Evolutionary conservation across 2,113 vertebrate genomes (phyloP).

Genomic region (Cebidichthys violaceus): DNA sequence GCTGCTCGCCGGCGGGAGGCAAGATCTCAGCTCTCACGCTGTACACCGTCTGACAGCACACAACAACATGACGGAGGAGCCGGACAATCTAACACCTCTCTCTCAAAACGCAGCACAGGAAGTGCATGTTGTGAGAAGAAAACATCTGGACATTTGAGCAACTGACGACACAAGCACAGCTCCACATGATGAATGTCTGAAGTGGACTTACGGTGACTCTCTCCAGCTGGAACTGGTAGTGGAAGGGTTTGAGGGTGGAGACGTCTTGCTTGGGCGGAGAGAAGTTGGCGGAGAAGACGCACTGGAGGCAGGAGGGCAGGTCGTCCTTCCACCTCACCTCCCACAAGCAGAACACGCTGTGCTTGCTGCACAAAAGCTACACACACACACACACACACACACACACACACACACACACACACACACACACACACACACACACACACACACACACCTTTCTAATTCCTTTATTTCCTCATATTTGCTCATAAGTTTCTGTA

Average conservation of each 20-base stretch:
- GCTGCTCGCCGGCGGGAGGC: conserved; percentile 86
- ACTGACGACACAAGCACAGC: not conserved
- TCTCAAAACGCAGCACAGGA: not conserved
- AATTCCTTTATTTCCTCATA: no score
- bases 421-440: conserved; percentile 61
- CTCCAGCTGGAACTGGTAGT: conserved; percentile 92
- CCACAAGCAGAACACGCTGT: conserved; percentile 94
- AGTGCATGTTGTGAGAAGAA: no score
- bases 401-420: conserved; percentile 15
- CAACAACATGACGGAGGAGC: conserved; percentile 1
- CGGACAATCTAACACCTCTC: not conserved
- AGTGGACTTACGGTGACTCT: conserved; percentile 89
- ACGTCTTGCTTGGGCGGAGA: conserved; percentile 83
- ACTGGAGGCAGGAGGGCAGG: conserved; percentile 87
- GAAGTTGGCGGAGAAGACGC: conserved; percentile 90
- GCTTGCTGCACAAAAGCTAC: conserved; percentile 89
- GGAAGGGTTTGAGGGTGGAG: conserved; percentile 88
- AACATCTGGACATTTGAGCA: not conserved
- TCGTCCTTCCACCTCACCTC: conserved; percentile 90
- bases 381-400: not conserved
- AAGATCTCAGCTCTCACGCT: conserved; percentile 88
- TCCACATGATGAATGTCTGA: not conserved
- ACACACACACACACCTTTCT: not conserved
- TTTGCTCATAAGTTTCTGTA: not conserved
- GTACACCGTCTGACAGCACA: conserved; percentile 89